phyloP scores from a whole-genome alignment of 2,888 invertebrate species.

The Ligdia adustata region DNA sequence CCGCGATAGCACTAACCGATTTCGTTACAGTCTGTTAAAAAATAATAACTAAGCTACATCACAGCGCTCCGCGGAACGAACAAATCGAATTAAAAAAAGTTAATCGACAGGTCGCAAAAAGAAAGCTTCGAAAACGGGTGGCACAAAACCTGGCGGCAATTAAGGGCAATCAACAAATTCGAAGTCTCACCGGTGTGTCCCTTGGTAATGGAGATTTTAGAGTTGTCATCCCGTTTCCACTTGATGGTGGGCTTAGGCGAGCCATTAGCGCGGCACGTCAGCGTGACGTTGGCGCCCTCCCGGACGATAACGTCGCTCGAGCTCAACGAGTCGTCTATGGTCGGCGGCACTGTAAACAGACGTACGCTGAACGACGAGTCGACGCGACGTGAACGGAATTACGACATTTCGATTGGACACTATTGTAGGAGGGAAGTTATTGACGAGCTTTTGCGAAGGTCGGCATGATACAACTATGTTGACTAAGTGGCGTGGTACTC shows the following conservation, averaged over 20 bases:
- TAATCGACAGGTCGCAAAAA: constrained; percentile 21
- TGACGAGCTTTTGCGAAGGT: too few relatives aligned
- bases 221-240: constrained; percentile 96
- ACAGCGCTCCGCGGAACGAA: background rate
- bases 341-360: constrained; percentile 91
- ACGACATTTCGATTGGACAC: constrained; percentile 23
- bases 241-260: constrained; percentile 94
- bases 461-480: background rate
- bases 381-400: constrained; percentile 30
- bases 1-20: too few relatives aligned
- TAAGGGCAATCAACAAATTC: constrained; percentile 42
- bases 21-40: too few relatives aligned
- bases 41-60: background rate
- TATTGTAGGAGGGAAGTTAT: constrained; percentile 1
- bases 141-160: constrained; percentile 25
- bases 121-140: constrained; percentile 17
- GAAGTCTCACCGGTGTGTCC: constrained; percentile 87
- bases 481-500: too few relatives aligned
- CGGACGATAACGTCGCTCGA: constrained; percentile 96
- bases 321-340: constrained; percentile 95
- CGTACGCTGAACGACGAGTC: constrained; percentile 34
- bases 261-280: constrained; percentile 95
- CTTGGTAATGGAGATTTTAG: constrained; percentile 94
- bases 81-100: constrained; percentile 29
- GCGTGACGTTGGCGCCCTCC: constrained; percentile 94